Evolutionary conservation across 92 coral and sea anemone genomes (phyloP), one percentile per base, ranked within the genome.

Genomic region (Anthopleura xanthogrammica): DNA sequence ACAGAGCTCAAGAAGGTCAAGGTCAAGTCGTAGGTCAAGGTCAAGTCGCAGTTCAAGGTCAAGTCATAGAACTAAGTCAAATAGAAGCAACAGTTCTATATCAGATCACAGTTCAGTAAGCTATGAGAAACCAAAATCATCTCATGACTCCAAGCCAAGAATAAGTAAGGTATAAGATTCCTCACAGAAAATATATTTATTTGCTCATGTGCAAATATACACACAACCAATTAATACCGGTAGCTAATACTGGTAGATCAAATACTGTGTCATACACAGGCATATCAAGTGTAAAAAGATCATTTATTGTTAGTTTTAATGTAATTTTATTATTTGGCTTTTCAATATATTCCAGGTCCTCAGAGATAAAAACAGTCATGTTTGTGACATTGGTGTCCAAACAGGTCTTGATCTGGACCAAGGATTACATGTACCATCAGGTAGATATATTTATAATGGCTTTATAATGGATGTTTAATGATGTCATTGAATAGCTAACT

Each of bases 351-450:
- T 48, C 43, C 52, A 83, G 91, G 73, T 41, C 22, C 24, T 83
- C 16, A 83, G 85, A 65, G 79, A 90, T 5, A 76, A 75, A 65
- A 90, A 90, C 82, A 90, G 86, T 24, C 86, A 87, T 39, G 82
- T 83, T 19, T 77, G 87, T 85, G 92, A 91, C 52, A 89, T 91
- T 54, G 95, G 91, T 75, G 91, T 91, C 39, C 97, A 93, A 82
- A 88, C 97, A 72, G 83, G 55, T 20, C 85, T 87, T 29, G 79
- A 75, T 3, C 41, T 71, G 42, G 76, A 72, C 11, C 58, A 11
- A 23, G 82, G 82, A 75, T 83, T 82, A 11, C 40, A 9, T 36
- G 48, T 91, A 24, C 95, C 95, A 19, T 42, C 93, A 87, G 95
- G 95, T 92, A 72, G 39, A 46, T 46, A 46, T 43, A 3, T 48